Base-by-base conservation (phyloP, 2,797 vertebrate genomes). In the Epinephelus malabaricus region DNA sequence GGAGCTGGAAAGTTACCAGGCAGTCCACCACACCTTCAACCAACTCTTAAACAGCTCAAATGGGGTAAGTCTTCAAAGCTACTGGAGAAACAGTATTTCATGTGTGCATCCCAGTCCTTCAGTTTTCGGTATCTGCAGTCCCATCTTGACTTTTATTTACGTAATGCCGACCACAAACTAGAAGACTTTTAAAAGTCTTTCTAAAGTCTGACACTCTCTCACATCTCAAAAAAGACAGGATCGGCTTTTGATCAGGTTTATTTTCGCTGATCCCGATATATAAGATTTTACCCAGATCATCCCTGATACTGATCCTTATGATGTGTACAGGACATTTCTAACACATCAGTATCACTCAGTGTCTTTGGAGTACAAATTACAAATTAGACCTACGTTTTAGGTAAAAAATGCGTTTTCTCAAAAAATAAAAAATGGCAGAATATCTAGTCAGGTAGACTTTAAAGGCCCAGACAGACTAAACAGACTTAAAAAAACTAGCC, bases 1-100 rank as follows among this genome's bases (percentile, higher is more conserved):
- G 11, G 98, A 99, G 82, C 96, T 99, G 86, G 98, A 98, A 84
- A 92, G 95, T 0, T 97, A 96, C 88, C 97, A 97, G 91, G 92
- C 95, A 72, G 94, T 97, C 50, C 96, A 98, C 84, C 95, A 96
- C 93, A 97, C 97, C 23, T 99, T 99, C 95, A 97, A 95, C 83
- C 96, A 96, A 86, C 92, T 99, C 74, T 91, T 98, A 91, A 96
- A 95, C 92, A 96, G 95, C 85, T 97, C 98, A 50, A 96, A 93
- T 64, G 95, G 96, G 95, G 98, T 98, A 85, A 97, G 97, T 78
- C 50, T 3, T 5, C 12, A 63, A 56, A 38, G 40, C 34, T 2
- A 25, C 55, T 13, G 12, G 5, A 53, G 10, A 18, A 14, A 13
- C 38, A 25, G 11, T 43, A 43, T 43, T 43, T 43, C 40, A 10